Evolutionary conservation across 2,888 invertebrate species (phyloP).

Genomic region (Mesochorus sp.): DNA sequence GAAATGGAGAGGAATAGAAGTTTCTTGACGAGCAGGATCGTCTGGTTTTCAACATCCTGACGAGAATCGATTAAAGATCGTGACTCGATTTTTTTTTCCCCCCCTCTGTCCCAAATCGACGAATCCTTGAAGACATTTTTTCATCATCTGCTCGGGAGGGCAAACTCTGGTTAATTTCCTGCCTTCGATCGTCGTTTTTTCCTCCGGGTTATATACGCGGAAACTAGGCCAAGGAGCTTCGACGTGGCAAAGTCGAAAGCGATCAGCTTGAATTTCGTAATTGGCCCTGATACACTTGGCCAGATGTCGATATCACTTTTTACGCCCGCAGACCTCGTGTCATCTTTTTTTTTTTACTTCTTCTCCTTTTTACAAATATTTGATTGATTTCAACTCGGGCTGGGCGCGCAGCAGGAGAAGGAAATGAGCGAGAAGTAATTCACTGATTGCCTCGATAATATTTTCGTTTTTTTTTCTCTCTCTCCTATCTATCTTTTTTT

Average conservation of each 20-base stretch:
- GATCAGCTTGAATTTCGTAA: constrained; percentile 41
- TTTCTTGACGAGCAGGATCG: background rate
- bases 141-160: constrained; percentile 37
- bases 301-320: constrained; percentile 29
- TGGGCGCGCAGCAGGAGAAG: background rate
- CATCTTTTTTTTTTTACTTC: no score
- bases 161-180: constrained; percentile 59
- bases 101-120: constrained; percentile 10
- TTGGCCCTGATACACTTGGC: constrained; percentile 17
- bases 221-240: constrained; percentile 35
- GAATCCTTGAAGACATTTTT: no score
- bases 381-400: constrained; percentile 39
- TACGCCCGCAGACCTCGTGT: background rate
- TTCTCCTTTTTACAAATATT: constrained; percentile 43
- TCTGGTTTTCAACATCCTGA: constrained; percentile 18
- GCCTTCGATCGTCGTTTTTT: constrained; percentile 31
- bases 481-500: no score
- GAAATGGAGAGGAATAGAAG: background rate
- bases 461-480: background rate
- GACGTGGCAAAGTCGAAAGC: constrained; percentile 19
- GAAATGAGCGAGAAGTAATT: background rate
- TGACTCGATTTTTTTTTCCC: constrained; percentile 40
- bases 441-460: background rate
- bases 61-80: constrained; percentile 52
- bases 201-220: background rate